Evolutionary conservation across 2,888 invertebrate genomes (phyloP).

Genomic region (Tetropium fuscum): DNA sequence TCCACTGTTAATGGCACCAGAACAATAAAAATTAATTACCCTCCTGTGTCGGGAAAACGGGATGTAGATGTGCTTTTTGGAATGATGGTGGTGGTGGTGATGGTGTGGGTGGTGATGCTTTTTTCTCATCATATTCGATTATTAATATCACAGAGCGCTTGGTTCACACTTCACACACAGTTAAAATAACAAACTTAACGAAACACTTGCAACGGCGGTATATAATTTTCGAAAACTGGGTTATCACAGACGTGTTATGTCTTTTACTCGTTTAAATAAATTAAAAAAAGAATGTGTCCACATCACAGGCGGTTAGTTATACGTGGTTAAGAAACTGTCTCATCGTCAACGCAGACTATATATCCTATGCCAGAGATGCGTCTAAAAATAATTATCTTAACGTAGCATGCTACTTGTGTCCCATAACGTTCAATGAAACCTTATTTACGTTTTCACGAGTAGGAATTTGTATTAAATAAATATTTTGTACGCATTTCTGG

Average conservation of each 20-base stretch:
- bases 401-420: slow-evolving; percentile 19
- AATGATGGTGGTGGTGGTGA: slow-evolving; percentile 50
- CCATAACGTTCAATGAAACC: slow-evolving; percentile 16
- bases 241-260: slow-evolving; percentile 22
- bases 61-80: slow-evolving; percentile 55
- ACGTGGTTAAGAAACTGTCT: slow-evolving; percentile 42
- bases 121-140: slow-evolving; percentile 49
- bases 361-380: slow-evolving; percentile 55
- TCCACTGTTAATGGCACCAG: background rate
- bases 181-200: slow-evolving; percentile 2
- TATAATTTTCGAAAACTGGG: background rate
- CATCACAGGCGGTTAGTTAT: slow-evolving; percentile 29
- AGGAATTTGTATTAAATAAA: too few relatives aligned
- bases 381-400: slow-evolving; percentile 57
- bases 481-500: too few relatives aligned
- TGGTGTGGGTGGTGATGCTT: slow-evolving; percentile 51
- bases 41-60: slow-evolving; percentile 57
- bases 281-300: slow-evolving; percentile 33
- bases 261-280: slow-evolving; percentile 3
- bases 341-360: slow-evolving; percentile 44
- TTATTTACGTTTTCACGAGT: slow-evolving; percentile 16
- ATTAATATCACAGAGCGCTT: slow-evolving; percentile 31
- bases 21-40: slow-evolving; percentile 50
- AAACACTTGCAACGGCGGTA: background rate
- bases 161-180: background rate